Base-by-base conservation (phyloP, 2,113 vertebrate genomes). In the Chinchilla lanigera region DNA sequence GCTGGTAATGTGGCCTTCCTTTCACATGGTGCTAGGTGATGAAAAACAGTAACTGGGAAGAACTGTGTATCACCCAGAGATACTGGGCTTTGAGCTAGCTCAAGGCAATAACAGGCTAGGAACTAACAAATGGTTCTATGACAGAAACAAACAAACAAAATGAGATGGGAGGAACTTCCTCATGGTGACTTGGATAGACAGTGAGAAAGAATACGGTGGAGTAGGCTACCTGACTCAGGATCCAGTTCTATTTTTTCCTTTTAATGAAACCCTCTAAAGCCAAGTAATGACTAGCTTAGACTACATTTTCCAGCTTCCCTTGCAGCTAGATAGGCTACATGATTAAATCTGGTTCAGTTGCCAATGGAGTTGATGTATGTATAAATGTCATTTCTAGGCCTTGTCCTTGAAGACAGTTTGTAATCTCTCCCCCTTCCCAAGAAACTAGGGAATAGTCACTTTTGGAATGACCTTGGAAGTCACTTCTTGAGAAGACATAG, bases 211-310 rank as follows among this genome's bases (percentile, higher is more conserved):
- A n/a, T 67, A 73, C 3, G 24, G 52, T 69, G 26, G 7, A 92
- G 10, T 3, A n/a, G 10, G n/a, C 8, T 52, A 52, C 41, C 0
- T 82, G 77, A 94, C 38, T 73, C 26, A 35, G 65, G 86, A 91
- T 89, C 19, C 28, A 61, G 89, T 93, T 90, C 41, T 73, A 73
- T 71, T 84, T 94, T 90, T 60, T 30, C 35, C 65, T 81, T 86
- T 84, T 50, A 93, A 84, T 16, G 91, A 77, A 91, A 85, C 20
- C 4, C 17, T 26, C 58, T 88, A 41, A 50, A 47, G 44, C 20
- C 41, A 14, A 94, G 30, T 78, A 88, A 90, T 58, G 80, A n/a
- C n/a, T n/a, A n/a, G n/a, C n/a, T n/a, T n/a, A 94, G 71, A 89
- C 47, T 86, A 28, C 2, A 35, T 56, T 56, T 90, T 54, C 20